Conservation (phyloP, 1,140 invertebrate genomes). For the Dendroctonus ponderosae region DNA sequence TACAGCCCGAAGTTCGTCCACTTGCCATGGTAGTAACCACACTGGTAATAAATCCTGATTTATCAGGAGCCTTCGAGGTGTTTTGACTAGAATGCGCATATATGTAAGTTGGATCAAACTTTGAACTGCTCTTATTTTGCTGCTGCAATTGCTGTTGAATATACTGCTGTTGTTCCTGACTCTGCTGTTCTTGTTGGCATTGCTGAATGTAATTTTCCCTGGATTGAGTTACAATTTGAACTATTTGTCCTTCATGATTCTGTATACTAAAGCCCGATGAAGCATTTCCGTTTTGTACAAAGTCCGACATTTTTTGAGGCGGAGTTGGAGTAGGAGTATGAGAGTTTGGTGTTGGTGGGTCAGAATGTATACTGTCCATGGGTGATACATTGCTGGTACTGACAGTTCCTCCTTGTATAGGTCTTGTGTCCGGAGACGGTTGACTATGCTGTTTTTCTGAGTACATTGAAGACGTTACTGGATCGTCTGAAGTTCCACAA, state of each 20-base stretch:
- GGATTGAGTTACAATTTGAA: slow-evolving; percentile 32
- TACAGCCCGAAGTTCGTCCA: slow-evolving; percentile 64
- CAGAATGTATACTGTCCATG: slow-evolving; percentile 56
- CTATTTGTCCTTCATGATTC: slow-evolving; percentile 22
- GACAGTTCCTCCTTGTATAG: slow-evolving; percentile 72
- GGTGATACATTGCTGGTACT: slow-evolving; percentile 73
- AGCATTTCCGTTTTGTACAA: slow-evolving; percentile 31
- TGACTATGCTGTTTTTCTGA: slow-evolving; percentile 57
- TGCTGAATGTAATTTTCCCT: slow-evolving; percentile 32
- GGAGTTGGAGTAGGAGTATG: slow-evolving; percentile 48
- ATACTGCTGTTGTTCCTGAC: slow-evolving; percentile 4
- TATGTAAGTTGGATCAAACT: background rate
- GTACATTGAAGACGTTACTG: slow-evolving; percentile 70
- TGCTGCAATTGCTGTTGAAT: slow-evolving; percentile 16
- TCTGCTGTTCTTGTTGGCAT: slow-evolving; percentile 4
- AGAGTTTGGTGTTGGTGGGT: slow-evolving; percentile 55
- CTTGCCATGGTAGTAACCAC: slow-evolving; percentile 73
- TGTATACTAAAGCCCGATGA: slow-evolving; percentile 19
- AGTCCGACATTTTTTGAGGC: slow-evolving; percentile 35
- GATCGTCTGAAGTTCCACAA: slow-evolving; percentile 57
- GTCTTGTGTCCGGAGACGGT: slow-evolving; percentile 58
- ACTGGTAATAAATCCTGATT: slow-evolving; percentile 7
- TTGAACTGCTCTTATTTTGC: slow-evolving; percentile 6
- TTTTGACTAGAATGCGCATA: slow-evolving; percentile 28
- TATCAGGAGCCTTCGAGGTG: slow-evolving; percentile 19